Evolutionary conservation across 2,797 vertebrate species (phyloP), one percentile per base, ranked within the genome.

Genomic region (Stomatorhinus walkeri): DNA sequence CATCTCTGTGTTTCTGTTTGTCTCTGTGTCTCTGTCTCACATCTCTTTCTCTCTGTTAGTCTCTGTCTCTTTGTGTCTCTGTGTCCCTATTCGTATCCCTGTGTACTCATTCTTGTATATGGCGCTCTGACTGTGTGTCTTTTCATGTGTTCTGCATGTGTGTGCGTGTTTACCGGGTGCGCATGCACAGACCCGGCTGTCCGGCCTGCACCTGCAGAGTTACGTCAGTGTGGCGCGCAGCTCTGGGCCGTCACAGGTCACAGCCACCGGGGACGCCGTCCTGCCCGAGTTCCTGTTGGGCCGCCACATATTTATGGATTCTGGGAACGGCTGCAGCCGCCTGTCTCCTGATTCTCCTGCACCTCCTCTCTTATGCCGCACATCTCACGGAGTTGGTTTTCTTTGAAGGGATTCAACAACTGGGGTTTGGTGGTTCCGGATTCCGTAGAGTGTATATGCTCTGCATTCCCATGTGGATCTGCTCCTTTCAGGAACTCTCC

Each of bases 281-380:
- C 93, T 94, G 93, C 92, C 91, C 89, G 91, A 91, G 92, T 92
- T 93, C 91, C 90, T 88, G 51, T 85, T 86, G 90, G 91, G 90
- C 90, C 91, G 91, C 68, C 85, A 89, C 92, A 91, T 91, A 93
- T 93, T 92, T 94, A 93, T 93, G 85, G 89, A 89, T 61, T 79
- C 88, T 89, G 81, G 88, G 85, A 87, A 52, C 49, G 52, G 32
- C 28, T 32, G 72, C 59, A 87, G 85, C 54, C 59, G 68, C 36
- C 54, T 52, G 68, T 64, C 46, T 85, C 59, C 32, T 16, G 22
- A 54, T 51, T n/a, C 83, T 59, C 56, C 56, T 89, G 56, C 36
- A 36, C 7, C 4, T 88, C 54, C 28, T 46, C 85, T 72, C 56
- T 86, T 56, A 48, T 79, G 24, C 83, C 51, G 48, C 43, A 14